phyloP scores from a whole-genome alignment of 2,113 vertebrate species.

The Acrocephalus arundinaceus region DNA sequence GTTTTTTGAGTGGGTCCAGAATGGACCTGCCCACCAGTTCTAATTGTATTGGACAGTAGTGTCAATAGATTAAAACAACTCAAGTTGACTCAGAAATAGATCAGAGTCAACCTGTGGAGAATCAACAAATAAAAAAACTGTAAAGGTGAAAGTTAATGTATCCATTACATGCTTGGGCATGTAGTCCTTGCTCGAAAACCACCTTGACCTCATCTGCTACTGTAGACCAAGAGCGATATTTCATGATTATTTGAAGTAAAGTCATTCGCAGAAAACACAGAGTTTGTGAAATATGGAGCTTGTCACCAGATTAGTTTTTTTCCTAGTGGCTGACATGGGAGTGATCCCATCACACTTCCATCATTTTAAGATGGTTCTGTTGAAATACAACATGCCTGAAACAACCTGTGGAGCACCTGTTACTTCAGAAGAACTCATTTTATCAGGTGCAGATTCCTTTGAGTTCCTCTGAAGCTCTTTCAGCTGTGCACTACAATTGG shows the following conservation, averaged over 20 bases:
- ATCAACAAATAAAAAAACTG: neutral
- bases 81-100: neutral
- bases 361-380: neutral
- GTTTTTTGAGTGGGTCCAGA: neutral
- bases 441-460: neutral
- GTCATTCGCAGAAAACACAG: neutral
- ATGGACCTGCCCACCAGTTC: neutral
- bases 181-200: neutral
- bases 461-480: neutral
- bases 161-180: neutral
- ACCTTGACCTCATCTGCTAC: neutral
- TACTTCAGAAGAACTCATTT: neutral
- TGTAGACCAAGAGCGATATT: neutral
- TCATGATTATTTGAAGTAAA: neutral
- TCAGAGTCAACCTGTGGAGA: neutral
- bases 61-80: neutral
- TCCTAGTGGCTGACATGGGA: neutral
- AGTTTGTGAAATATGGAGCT: neutral
- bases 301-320: neutral
- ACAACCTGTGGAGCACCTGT: neutral
- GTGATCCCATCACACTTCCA: neutral
- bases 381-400: neutral
- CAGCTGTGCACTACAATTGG: neutral
- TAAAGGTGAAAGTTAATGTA: neutral
- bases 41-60: neutral